Percentiles rank a stretch among this genome's conserved stretches.
phyloP scores from a whole-genome alignment of 2,888 invertebrate species.

The Eristalis pertinax region DNA sequence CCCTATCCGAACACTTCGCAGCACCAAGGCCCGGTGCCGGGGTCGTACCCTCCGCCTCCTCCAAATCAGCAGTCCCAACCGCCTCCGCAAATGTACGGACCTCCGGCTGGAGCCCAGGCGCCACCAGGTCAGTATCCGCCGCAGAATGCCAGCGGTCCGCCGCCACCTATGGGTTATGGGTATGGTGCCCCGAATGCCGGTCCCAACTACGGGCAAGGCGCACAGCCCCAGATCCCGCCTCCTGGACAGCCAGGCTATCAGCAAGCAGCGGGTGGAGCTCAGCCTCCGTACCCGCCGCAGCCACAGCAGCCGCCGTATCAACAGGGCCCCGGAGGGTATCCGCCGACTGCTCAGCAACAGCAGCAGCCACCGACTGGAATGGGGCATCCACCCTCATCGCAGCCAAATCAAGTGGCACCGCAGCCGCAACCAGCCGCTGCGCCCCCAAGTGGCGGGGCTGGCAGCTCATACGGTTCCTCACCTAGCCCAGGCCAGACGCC shows the following conservation, averaged over 20 bases:
- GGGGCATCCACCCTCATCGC: slow-evolving; percentile 74
- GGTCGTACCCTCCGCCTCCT: slow-evolving; percentile 82
- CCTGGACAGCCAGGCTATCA: slow-evolving; percentile 80
- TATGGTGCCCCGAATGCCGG: slow-evolving; percentile 78
- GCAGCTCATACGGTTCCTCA: slow-evolving; percentile 81
- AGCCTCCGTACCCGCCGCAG: slow-evolving; percentile 82
- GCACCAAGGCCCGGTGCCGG: slow-evolving; percentile 81
- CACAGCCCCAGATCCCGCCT: slow-evolving; percentile 75
- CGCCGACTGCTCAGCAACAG: slow-evolving; percentile 77
- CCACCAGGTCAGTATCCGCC: slow-evolving; percentile 81
- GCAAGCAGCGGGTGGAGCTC: slow-evolving; percentile 78
- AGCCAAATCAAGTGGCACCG: slow-evolving; percentile 67
- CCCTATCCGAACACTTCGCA: slow-evolving; percentile 82
- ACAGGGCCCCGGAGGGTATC: slow-evolving; percentile 81
- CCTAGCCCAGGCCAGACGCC: slow-evolving; percentile 82
- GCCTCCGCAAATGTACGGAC: slow-evolving; percentile 76
- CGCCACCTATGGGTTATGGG: slow-evolving; percentile 82
- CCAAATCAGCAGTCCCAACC: slow-evolving; percentile 76
- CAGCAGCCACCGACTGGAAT: slow-evolving; percentile 77
- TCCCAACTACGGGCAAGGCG: slow-evolving; percentile 73
- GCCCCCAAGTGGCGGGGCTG: slow-evolving; percentile 76
- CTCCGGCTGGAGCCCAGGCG: slow-evolving; percentile 79
- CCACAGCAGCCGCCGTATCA: slow-evolving; percentile 79
- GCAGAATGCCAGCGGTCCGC: slow-evolving; percentile 81
- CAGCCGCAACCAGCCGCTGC: slow-evolving; percentile 73